Base-by-base conservation (phyloP, 2,113 vertebrate genomes). In the Pogonocichla stellata region DNA sequence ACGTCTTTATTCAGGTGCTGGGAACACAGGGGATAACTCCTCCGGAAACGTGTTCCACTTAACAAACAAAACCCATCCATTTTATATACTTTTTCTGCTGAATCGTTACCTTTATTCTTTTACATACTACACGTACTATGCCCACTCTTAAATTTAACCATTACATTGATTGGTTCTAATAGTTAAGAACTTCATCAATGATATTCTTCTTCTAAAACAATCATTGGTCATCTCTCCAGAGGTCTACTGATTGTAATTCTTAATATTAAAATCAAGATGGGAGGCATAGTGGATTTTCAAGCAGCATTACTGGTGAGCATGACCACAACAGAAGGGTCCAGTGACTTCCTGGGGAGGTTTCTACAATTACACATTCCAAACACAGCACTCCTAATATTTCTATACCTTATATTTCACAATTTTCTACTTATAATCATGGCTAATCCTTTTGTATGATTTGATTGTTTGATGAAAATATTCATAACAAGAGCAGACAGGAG, bases 61-160 rank as follows among this genome's bases (percentile, higher is more conserved):
- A 65, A 43, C 10, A 8, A 33, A 45, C 14, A 45, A 45, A 65
- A 33, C 42, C 40, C 15, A n/a, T n/a, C 62, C 42, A n/a, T 43
- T 65, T 65, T 12, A 45, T 33, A 12, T 45, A 12, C 42, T 43
- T 65, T 33, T 45, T 45, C 62, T 45, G 20, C 29, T 65, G 40
- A 65, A 65, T 33, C 20, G 5, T 45, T 65, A 65, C 2, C 2
- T 65, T 16, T 1, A 0, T 45, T 45, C 14, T 45, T 65, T n/a
- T 65, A 43, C 40, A 33, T 33, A 17, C 10, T 65, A 23, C 4
- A 2, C 42, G 24, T 33, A 12, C 20, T 43, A 33, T 65, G 29
- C 40, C 40, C 7, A 4, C 29, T 43, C 62, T 12, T 65, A 45
- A 33, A 43, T 45, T 45, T 33, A 24, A 65, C 42, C 14, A 17